Evolutionary conservation across 2,888 invertebrate genomes (phyloP), one percentile per base, ranked within the genome.

Genomic region (Sinohyriopsis cumingii): DNA sequence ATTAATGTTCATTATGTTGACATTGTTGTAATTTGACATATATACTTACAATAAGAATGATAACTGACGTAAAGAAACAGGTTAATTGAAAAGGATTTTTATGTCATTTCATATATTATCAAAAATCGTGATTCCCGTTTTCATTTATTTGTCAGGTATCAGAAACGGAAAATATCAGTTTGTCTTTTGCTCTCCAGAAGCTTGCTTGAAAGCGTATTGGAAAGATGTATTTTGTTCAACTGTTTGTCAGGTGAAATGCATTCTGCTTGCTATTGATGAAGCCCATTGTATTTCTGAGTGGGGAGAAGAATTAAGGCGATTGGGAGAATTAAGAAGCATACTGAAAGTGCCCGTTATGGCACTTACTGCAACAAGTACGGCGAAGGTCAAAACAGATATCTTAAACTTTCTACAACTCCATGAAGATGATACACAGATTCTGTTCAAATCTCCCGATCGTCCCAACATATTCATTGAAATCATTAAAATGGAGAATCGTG

Each of bases 261-360:
- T 18, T 53, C 56, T 68, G 28, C 55, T 79, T n/a, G 65, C 56
- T 45, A 66, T 77, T 57, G 72, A 77, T 56, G 75, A 79, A 64
- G 75, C 77, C 1, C 79, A 77, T 68, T 77, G 75, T 57, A 70
- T 79, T 18, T 77, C 77, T 18, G 79, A 76, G 64, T 76, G 77
- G 77, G 73, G 75, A 3, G 70, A 71, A 24, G 68, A 74, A 24
- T 77, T 75, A 55, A 53, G 77, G 28, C 20, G 63, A 28, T 33
- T 75, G 45, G 55, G 67, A 20, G 65, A 72, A 22, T 56, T 77
- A 15, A 54, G 71, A 33, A 75, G 73, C 56, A 59, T 73, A 54
- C 68, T 72, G 33, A 28, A 65, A 25, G 67, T 55, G 12, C 75
- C 71, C 1, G 59, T 75, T n/a, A 54, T 73, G 64, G 69, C 73